Evolutionary conservation across 2,113 vertebrate genomes (phyloP).

Genomic region (Tychaedon coryphoeus): DNA sequence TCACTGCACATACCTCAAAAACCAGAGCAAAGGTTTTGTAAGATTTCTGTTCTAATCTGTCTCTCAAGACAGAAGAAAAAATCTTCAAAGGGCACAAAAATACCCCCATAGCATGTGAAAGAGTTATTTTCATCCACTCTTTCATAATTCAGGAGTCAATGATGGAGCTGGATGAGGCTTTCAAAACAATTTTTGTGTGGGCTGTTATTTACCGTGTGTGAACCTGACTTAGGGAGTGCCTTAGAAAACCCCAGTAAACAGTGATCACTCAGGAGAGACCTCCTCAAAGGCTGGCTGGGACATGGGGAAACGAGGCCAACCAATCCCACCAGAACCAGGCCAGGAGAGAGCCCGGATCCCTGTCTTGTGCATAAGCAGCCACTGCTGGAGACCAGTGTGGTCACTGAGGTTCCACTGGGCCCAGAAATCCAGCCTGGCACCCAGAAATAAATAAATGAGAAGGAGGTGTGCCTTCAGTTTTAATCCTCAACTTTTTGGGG

Average conservation of each 20-base stretch:
- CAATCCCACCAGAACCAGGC: not conserved
- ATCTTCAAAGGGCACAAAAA: constrained; percentile 37
- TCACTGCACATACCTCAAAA: not conserved
- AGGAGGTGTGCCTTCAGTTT: not conserved
- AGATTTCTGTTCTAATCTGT: not conserved
- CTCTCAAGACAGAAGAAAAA: not conserved
- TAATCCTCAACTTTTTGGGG: not conserved
- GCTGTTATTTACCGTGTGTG: not conserved
- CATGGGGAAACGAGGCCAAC: fast-evolving
- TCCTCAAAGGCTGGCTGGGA: not conserved
- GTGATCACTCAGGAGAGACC: not conserved
- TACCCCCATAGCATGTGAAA: not conserved
- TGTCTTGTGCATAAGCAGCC: fast-evolving
- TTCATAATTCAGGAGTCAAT: not conserved
- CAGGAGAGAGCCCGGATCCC: not conserved
- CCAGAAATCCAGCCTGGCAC: not conserved
- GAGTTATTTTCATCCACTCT: not conserved
- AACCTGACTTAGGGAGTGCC: not conserved
- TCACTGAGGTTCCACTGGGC: not conserved
- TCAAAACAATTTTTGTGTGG: not conserved
- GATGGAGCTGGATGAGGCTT: not conserved
- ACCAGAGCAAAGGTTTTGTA: not conserved
- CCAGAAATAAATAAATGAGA: not conserved
- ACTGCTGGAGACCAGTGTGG: fast-evolving
- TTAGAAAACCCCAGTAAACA: not conserved